Base-by-base conservation (phyloP, 1,140 invertebrate genomes). In the Dendroctonus valens region DNA sequence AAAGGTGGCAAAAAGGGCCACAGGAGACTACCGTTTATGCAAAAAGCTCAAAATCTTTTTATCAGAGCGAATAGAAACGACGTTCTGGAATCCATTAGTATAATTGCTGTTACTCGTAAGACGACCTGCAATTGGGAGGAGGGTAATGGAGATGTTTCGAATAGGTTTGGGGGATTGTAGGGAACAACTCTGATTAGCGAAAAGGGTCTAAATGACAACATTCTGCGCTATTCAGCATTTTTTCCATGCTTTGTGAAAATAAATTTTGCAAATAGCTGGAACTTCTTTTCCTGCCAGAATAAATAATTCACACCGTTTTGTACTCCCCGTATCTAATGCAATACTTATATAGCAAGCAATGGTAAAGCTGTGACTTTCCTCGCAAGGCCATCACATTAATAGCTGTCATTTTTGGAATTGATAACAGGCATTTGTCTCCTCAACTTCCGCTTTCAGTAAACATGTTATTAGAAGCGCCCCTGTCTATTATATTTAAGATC, bases 1-100 rank as follows among this genome's bases (percentile, higher is more conserved):
- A 55, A 55, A 55, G 53, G 53, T 55, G 53, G 40, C 53, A 55
- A 55, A 41, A 55, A 41, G 53, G 40, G 37, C 37, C 53, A 41
- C 53, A 40, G 53, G 37, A 55, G 53, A 55, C 40, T 40, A n/a
- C 11, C 53, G 37, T 40, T 55, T 55, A 55, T 52, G 50, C 50
- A 52, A 52, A 52, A 52, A 26, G 50, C 50, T 9, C 50, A 52
- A 52, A 52, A 52, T 52, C 50, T 52, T 52, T 52, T 52, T 52
- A 52, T 52, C 50, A 26, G 46, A 9, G 37, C 50, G 26, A 52
- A 52, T 52, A 26, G 50, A 52, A 52, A 52, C 15, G 50, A n/a
- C 15, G 9, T 52, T 52, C 26, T 26, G 50, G 50, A 52, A 52
- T 52, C 50, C 50, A 52, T 52, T 52, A 52, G 50, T 52, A 52